A percentile compares a stretch with the other conserved stretches of the same genome.
These are phyloP conservation scores for Oreotrochilus melanogaster DNA, from an alignment of 2,113 vertebrate species.

Conservation along the genomic window DNA sequence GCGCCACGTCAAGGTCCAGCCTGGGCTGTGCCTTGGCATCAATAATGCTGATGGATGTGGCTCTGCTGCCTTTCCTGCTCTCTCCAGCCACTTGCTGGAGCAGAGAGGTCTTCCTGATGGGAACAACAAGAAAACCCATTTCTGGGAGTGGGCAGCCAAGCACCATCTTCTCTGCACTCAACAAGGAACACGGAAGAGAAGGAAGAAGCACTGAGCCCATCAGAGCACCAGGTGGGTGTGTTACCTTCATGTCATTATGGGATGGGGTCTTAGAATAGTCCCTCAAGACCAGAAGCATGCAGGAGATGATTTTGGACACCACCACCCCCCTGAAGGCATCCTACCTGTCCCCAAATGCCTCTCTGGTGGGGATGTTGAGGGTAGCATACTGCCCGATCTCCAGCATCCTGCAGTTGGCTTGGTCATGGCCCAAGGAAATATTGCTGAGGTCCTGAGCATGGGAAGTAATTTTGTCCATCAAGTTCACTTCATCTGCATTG, in stretches of 20 bases:
- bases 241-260: accelerated
- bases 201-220: not conserved
- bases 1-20: not conserved
- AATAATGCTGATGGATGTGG: not conserved
- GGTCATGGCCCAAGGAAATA: conserved; percentile 73
- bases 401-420: conserved; percentile 77
- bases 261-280: not conserved
- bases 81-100: not conserved
- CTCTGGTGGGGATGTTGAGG: conserved; percentile 78
- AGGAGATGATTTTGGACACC: not conserved
- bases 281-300: not conserved
- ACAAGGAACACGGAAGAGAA: accelerated
- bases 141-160: not conserved
- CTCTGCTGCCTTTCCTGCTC: not conserved
- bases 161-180: not conserved
- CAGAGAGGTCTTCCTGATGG: not conserved
- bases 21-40: not conserved
- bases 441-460: conserved; percentile 75
- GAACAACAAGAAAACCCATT: not conserved
- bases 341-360: conserved; percentile 83
- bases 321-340: not conserved
- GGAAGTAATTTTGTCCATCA: conserved; percentile 80
- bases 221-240: not conserved
- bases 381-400: conserved; percentile 87
- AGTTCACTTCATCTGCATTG: conserved; percentile 81